Conservation (phyloP, 2,888 invertebrate genomes). For the Lissonota sp. region DNA sequence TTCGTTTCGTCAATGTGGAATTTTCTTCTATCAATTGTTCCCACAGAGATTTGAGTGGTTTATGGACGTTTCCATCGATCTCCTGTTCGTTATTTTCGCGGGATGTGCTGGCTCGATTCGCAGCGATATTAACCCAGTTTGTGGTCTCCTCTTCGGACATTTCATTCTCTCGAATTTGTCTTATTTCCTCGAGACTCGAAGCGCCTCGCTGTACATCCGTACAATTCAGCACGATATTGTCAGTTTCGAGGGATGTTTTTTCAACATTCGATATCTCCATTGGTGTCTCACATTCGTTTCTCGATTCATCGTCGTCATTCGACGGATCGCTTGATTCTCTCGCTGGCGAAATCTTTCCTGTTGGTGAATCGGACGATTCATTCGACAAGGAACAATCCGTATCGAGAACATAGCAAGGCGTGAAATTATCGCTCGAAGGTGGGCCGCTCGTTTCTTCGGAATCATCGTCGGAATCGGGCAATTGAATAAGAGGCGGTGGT, state of each 20-base stretch:
- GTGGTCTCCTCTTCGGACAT: slow-evolving; percentile 65
- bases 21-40: slow-evolving; percentile 38
- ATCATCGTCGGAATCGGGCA: slow-evolving; percentile 76
- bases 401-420: background rate
- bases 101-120: slow-evolving; percentile 11
- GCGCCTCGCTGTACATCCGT: slow-evolving; percentile 70
- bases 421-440: background rate
- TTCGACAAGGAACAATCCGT: background rate
- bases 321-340: background rate
- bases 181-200: slow-evolving; percentile 72
- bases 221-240: slow-evolving; percentile 72
- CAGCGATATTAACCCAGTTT: slow-evolving; percentile 61
- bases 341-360: too few relatives aligned
- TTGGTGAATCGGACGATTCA: background rate
- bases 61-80: background rate
- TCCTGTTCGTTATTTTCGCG: slow-evolving; percentile 5
- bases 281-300: background rate
- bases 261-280: background rate
- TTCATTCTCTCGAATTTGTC: slow-evolving; percentile 57
- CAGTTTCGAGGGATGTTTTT: background rate
- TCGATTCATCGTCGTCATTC: background rate
- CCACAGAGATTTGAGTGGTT: background rate
- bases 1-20: background rate
- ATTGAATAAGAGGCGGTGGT: slow-evolving; percentile 75
- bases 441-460: slow-evolving; percentile 16